A percentile compares a stretch with the other conserved stretches of the same genome.
Conservation (phyloP, 2,797 vertebrate genomes). For the Prionace glauca region DNA sequence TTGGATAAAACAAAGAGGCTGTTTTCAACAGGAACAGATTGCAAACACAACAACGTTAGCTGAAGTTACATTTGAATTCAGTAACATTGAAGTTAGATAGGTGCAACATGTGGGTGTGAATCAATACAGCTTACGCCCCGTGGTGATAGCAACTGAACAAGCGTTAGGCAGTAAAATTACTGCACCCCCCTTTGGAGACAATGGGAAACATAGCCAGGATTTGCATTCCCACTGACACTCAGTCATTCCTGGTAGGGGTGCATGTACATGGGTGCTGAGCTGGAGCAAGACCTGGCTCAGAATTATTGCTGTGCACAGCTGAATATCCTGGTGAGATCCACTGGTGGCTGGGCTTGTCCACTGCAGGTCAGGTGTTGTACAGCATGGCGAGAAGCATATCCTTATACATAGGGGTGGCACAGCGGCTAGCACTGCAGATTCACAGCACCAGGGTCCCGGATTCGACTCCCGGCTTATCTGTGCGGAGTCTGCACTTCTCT, state of each 20-base stretch:
- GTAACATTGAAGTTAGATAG: not conserved
- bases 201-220: not conserved
- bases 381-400: not conserved
- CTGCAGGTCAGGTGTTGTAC: not conserved
- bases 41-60: not conserved
- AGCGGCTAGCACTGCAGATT: too few relatives aligned
- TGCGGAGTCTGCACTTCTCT: too few relatives aligned
- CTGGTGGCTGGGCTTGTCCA: too few relatives aligned
- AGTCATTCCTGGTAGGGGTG: not conserved
- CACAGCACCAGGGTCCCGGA: too few relatives aligned
- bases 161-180: not conserved
- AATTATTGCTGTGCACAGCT: not conserved
- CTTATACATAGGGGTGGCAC: too few relatives aligned
- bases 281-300: not conserved
- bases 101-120: not conserved
- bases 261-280: not conserved
- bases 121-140: not conserved
- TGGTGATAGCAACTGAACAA: not conserved
- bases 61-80: not conserved
- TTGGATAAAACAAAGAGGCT: conserved; percentile 40
- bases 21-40: not conserved
- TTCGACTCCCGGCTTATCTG: too few relatives aligned
- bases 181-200: not conserved
- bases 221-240: not conserved
- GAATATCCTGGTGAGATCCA: not conserved